Conservation (phyloP, 1,140 invertebrate species). For the Ptiloglossa arizonensis region DNA sequence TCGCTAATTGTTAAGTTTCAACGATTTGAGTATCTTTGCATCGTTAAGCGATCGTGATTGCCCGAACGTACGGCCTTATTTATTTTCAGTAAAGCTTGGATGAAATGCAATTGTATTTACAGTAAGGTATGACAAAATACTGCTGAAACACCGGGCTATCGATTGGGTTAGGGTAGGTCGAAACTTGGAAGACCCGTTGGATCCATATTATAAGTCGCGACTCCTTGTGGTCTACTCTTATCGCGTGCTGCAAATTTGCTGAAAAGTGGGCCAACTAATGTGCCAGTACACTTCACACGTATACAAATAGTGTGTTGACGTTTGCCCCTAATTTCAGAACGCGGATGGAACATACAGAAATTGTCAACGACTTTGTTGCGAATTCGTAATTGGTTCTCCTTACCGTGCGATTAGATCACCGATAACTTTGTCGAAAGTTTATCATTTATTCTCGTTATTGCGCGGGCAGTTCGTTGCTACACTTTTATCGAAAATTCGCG, state of each 20-base stretch:
- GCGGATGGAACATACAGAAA: not conserved
- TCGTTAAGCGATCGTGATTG: too few relatives aligned
- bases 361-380: not conserved
- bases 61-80: too few relatives aligned
- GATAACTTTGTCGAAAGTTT: too few relatives aligned
- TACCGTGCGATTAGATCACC: too few relatives aligned
- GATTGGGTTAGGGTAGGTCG: conserved; percentile 28
- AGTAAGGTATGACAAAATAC: not conserved
- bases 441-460: too few relatives aligned
- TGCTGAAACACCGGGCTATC: conserved; percentile 9
- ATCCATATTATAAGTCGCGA: conserved; percentile 11
- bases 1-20: too few relatives aligned
- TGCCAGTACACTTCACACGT: not conserved
- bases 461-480: too few relatives aligned
- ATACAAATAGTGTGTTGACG: not conserved
- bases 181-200: conserved; percentile 4
- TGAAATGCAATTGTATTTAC: not conserved
- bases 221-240: not conserved
- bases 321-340: not conserved
- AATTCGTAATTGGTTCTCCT: too few relatives aligned
- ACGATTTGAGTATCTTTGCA: too few relatives aligned
- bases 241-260: not conserved
- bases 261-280: conserved; percentile 34
- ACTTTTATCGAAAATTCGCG: too few relatives aligned
- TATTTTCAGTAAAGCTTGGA: not conserved